These are phyloP conservation scores for Campoplex capitator DNA, from an alignment of 2,888 invertebrate species.

Conservation along the genomic window DNA sequence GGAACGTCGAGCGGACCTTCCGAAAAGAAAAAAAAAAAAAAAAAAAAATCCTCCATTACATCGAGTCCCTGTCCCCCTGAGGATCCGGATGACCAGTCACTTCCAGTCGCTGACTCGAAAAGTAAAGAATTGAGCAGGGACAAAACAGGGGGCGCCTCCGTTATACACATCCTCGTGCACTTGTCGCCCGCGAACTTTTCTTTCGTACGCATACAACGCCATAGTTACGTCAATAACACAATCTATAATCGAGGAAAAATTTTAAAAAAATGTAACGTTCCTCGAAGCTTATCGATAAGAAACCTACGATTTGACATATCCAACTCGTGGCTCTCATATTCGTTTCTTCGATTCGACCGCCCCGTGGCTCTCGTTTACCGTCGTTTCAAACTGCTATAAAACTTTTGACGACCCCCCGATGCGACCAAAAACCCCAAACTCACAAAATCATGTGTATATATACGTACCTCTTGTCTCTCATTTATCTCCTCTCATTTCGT, in stretches of 20 bases:
- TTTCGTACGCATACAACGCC: not conserved
- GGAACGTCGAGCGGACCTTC: constrained; percentile 32
- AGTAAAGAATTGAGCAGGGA: constrained; percentile 45
- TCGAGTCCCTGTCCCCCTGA: constrained; percentile 23
- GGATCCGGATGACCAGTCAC: constrained; percentile 67
- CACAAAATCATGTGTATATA: constrained; percentile 38
- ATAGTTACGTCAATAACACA: not conserved
- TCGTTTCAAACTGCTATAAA: constrained; percentile 51
- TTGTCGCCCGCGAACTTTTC: constrained; percentile 8
- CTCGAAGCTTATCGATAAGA: constrained; percentile 6
- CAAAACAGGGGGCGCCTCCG: constrained; percentile 1
- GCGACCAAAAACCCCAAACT: constrained; percentile 33
- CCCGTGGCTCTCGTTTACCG: constrained; percentile 18
- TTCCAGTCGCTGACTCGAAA: constrained; percentile 49
- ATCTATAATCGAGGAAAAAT: not conserved
- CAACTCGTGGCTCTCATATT: not conserved
- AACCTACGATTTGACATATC: constrained; percentile 34
- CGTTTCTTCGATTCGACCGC: constrained; percentile 3
- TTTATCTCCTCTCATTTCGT: constrained; percentile 48
- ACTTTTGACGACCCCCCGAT: constrained; percentile 60
- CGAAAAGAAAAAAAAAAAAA: constrained; percentile 53
- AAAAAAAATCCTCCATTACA: constrained; percentile 71
- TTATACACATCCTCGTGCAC: constrained; percentile 1
- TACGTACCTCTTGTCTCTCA: constrained; percentile 19
- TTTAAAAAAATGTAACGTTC: no score